These are phyloP conservation scores for Corythoichthys intestinalis DNA, from an alignment of 2,113 vertebrate genomes.

Conservation along the genomic window DNA sequence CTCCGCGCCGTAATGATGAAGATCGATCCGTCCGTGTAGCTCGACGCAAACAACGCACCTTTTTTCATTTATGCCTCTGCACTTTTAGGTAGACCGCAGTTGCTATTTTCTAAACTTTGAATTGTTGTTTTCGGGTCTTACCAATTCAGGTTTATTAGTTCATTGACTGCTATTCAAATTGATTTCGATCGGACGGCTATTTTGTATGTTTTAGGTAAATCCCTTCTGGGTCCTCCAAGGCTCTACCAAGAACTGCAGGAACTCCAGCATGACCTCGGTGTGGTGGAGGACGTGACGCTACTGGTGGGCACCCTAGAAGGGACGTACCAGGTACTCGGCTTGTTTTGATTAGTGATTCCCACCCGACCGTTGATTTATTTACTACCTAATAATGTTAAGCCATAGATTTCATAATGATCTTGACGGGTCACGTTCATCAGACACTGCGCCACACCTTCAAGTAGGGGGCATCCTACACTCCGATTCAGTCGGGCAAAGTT, in stretches of 20 bases:
- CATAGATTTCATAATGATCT: too few species aligned
- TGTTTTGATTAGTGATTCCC: background rate
- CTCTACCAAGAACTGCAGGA: conserved; percentile 96
- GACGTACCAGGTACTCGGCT: conserved; percentile 83
- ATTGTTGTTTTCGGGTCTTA: background rate
- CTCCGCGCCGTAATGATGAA: conserved; percentile 51
- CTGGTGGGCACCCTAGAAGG: conserved; percentile 90
- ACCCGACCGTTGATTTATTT: background rate
- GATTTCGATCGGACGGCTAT: background rate
- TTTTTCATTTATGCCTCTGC: conserved; percentile 40
- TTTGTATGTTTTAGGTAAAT: conserved; percentile 75
- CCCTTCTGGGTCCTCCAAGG: conserved; percentile 84
- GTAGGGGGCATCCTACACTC: too few species aligned
- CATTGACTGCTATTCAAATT: too few species aligned
- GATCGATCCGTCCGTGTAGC: conserved; percentile 45
- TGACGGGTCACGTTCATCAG: too few species aligned
- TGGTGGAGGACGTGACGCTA: conserved; percentile 89
- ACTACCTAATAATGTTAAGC: background rate
- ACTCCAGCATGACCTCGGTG: conserved; percentile 86
- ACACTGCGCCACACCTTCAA: too few species aligned
- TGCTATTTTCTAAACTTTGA: background rate
- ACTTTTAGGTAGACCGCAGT: conserved; percentile 25
- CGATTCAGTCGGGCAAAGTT: too few species aligned
- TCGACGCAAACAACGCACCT: background rate
- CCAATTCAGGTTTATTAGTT: background rate